These are phyloP conservation scores for Microcebus murinus DNA, from an alignment of 2,113 vertebrate genomes.

Conservation along the genomic window DNA sequence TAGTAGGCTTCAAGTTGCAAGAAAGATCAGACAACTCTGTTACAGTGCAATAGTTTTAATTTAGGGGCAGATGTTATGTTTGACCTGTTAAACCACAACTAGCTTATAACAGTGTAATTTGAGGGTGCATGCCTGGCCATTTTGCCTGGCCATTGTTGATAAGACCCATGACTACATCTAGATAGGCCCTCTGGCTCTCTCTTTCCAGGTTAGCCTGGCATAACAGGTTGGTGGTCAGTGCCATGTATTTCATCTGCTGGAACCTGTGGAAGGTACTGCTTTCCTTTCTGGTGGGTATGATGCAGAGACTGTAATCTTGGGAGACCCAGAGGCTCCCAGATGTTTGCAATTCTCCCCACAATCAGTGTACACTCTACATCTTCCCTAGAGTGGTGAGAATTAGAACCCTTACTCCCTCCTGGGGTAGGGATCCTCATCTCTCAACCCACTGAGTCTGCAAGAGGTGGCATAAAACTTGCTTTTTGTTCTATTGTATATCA, in stretches of 20 bases:
- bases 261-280: not conserved
- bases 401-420: not conserved
- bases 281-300: not conserved
- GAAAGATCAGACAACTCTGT: slow-evolving; percentile 9
- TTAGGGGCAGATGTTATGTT: not conserved
- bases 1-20: not conserved
- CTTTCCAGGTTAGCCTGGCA: not conserved
- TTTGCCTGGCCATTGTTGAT: not conserved
- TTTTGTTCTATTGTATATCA: not conserved
- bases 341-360: not conserved
- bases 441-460: not conserved
- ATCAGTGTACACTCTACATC: not conserved
- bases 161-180: not conserved
- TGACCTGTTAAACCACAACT: not conserved
- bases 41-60: not conserved
- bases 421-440: not conserved
- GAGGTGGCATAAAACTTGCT: not conserved
- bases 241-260: not conserved
- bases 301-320: not conserved
- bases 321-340: not conserved
- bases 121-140: not conserved
- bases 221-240: not conserved
- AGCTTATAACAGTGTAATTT: not conserved
- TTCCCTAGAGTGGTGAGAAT: not conserved
- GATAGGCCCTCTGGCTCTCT: not conserved